A percentile compares a stretch with the other conserved stretches of the same genome.
Conservation (phyloP, 2,113 vertebrate genomes). For the Hirundichthys speculiger region DNA sequence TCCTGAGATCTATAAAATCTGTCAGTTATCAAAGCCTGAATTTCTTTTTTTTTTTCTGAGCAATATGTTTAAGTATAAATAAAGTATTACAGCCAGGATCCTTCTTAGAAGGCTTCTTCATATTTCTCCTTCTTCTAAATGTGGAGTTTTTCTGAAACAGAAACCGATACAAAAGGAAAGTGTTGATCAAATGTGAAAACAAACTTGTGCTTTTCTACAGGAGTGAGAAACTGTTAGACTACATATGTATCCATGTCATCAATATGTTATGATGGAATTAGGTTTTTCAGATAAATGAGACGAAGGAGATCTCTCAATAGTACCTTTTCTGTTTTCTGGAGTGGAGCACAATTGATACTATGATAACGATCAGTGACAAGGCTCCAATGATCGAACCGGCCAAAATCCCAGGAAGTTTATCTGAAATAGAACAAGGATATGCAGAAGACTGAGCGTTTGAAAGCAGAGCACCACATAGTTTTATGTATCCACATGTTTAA, state of each 20-base stretch:
- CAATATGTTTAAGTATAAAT: not conserved
- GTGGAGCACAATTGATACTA: conserved; percentile 38
- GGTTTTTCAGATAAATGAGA: not conserved
- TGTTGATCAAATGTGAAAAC: no score
- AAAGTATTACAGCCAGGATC: not conserved
- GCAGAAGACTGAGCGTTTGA: no score
- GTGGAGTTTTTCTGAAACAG: conserved; percentile 49
- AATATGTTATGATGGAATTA: no score
- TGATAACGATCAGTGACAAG: conserved; percentile 30
- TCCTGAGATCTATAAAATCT: not conserved
- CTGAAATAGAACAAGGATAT: conserved; percentile 38
- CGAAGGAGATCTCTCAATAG: not conserved
- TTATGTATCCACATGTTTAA: no score
- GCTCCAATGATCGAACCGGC: conserved; percentile 66
- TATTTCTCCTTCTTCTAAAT: not conserved
- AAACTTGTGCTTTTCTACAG: no score
- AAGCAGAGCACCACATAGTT: no score
- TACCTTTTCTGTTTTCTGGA: conserved; percentile 60
- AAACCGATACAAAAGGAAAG: not conserved
- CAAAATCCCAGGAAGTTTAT: conserved; percentile 56
- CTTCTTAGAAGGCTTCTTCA: conserved; percentile 8
- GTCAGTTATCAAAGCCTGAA: not conserved
- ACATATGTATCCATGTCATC: no score
- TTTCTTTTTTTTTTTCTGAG: not conserved
- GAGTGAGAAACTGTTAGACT: no score